A percentile compares a stretch with the other conserved stretches of the same genome.
These are phyloP conservation scores for Enteromius treurensis DNA, from an alignment of 2,797 vertebrate species.

Conservation along the genomic window DNA sequence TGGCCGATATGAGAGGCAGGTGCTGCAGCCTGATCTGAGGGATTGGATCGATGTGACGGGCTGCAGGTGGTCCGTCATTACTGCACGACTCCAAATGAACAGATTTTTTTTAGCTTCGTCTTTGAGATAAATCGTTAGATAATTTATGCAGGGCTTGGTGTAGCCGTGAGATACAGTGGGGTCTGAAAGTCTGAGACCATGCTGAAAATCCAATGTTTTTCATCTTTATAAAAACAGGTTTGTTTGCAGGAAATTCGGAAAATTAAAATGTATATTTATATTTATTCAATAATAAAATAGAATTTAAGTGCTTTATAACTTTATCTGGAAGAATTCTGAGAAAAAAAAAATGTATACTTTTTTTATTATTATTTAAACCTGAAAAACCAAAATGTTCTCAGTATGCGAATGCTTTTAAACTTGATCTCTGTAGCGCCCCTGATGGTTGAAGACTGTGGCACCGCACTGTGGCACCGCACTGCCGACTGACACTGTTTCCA, in stretches of 20 bases:
- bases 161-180: neutral
- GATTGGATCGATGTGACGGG: conserved; percentile 45
- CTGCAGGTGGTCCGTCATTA: conserved; percentile 46
- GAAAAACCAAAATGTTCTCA: conserved; percentile 10
- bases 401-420: neutral
- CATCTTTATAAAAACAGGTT: neutral
- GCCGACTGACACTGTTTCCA: conserved; percentile 70
- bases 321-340: neutral
- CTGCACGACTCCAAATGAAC: conserved; percentile 32
- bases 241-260: neutral
- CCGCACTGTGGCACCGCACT: conserved; percentile 57
- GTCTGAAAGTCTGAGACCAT: neutral
- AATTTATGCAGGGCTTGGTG: neutral
- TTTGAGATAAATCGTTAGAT: conserved; percentile 23
- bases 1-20: conserved; percentile 52
- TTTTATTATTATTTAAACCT: neutral
- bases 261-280: neutral
- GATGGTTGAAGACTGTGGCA: conserved; percentile 21
- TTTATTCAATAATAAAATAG: neutral
- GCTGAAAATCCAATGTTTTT: neutral
- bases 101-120: conserved; percentile 22
- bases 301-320: neutral
- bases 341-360: neutral
- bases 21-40: conserved; percentile 21
- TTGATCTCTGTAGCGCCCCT: conserved; percentile 51